These are phyloP conservation scores for Ochotona curzoniae DNA, from an alignment of 2,113 vertebrate genomes.

Conservation along the genomic window DNA sequence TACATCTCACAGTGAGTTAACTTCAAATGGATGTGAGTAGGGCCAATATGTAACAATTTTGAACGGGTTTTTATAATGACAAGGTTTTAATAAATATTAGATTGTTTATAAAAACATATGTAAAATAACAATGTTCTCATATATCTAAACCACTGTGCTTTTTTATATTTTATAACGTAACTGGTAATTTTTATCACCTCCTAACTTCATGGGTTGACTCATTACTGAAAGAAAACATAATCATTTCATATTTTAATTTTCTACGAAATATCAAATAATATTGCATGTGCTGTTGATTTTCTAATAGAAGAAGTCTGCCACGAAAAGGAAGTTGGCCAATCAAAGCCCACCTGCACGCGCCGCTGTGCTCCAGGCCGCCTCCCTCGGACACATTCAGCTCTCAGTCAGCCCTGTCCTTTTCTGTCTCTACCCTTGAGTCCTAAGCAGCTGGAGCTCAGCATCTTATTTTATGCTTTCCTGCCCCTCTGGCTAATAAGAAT, in stretches of 20 bases:
- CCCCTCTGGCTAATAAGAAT: neutral
- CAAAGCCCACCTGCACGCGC: neutral
- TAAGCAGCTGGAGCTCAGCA: neutral
- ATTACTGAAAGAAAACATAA: slow-evolving; percentile 1
- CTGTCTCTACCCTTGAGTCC: neutral
- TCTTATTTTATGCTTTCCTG: neutral
- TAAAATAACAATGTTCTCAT: neutral
- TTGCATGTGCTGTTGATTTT: neutral
- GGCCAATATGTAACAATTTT: neutral
- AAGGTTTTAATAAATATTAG: neutral
- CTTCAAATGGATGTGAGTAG: neutral
- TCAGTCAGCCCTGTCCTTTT: neutral
- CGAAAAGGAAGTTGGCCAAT: neutral
- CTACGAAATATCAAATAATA: neutral
- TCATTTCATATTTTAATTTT: slow-evolving; percentile 13
- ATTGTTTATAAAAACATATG: neutral
- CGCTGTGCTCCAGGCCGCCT: neutral
- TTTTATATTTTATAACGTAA: neutral
- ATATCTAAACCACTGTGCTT: neutral
- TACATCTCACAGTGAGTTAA: slow-evolving; percentile 18
- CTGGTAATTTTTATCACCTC: slow-evolving; percentile 32
- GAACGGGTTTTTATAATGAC: neutral
- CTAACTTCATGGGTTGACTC: neutral
- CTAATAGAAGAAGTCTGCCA: slow-evolving; percentile 42
- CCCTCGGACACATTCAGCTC: neutral